Conservation (phyloP, 2,797 vertebrate genomes). For the Yasuhikotakia modesta region DNA sequence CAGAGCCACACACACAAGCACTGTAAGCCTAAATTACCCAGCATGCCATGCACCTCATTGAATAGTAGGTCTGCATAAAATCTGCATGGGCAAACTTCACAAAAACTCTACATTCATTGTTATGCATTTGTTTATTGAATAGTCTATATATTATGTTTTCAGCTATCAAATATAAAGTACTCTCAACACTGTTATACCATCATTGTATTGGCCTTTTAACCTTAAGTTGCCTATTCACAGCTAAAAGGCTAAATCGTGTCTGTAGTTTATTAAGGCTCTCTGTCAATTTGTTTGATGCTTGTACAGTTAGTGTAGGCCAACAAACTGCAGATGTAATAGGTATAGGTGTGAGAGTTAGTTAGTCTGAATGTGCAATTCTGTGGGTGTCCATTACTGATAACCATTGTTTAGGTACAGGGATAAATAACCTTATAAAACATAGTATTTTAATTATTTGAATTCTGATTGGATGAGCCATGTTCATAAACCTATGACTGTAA, state of each 20-base stretch:
- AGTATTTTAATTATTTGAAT: too few relatives aligned
- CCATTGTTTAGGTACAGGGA: too few relatives aligned
- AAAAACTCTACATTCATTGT: neutral
- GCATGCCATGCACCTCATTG: neutral
- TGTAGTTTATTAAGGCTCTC: neutral
- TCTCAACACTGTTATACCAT: too few relatives aligned
- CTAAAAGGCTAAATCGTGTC: neutral
- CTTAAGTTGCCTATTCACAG: neutral
- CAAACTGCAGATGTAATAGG: slow-evolving; percentile 21
- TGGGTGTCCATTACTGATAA: too few relatives aligned
- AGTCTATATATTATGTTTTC: neutral
- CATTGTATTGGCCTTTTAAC: too few relatives aligned
- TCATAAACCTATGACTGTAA: too few relatives aligned
- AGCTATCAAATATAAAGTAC: too few relatives aligned
- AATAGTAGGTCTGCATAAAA: neutral
- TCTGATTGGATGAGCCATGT: too few relatives aligned
- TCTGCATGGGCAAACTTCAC: neutral
- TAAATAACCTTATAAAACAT: too few relatives aligned
- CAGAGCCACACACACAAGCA: slow-evolving; percentile 39
- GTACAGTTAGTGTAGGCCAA: neutral
- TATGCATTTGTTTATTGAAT: neutral
- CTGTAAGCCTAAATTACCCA: neutral
- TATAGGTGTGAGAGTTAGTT: too few relatives aligned
- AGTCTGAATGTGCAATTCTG: too few relatives aligned
- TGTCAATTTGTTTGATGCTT: neutral